Evolutionary conservation across 1,140 invertebrate genomes (phyloP), one percentile per base, ranked within the genome.

Genomic region (Sinonovacula constricta): DNA sequence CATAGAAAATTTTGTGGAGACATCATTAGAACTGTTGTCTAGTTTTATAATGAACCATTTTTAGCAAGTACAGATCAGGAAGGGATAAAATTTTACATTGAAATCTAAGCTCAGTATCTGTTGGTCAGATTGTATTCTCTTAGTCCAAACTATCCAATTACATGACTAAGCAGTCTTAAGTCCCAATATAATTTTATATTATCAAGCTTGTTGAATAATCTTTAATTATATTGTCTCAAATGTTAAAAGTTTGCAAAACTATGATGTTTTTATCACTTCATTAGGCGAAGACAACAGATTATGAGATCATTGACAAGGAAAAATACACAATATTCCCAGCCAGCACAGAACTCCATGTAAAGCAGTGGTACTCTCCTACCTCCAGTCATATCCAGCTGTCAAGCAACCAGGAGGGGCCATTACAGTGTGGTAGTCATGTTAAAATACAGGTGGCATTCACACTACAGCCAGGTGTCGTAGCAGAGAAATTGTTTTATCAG

Each of bases 281-380:
- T n/a, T n/a, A 78, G 75, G 75, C 75, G 2, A 60, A 69, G 33
- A 69, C 75, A 5, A 33, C 28, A 12, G 75, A 78, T 31, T 26
- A 51, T 24, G 75, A 69, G 7, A 45, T 62, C 18, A 69, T 36
- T 4, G 39, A 69, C 30, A 45, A 62, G 39, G 51, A 69, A 18
- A 36, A 56, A 18, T 78, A 78, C 66, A 78, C 75, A 18, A 63
- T 78, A 5, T 70, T 39, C n/a, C 75, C 75, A 30, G 75, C 75
- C 24, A 51, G 31, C 4, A 24, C 75, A 22, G 53, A 51, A 31
- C 51, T 53, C 22, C 54, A 60, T 14, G 75, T 78, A n/a, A 78
- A 78, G 54, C 75, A 78, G 56, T 78, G 75, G 75, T 78, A 62
- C 39, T 78, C 75, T 2, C 75, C 65, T 0, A 49, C 65, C 0